Evolutionary conservation across 2,113 vertebrate genomes (phyloP).

Genomic region (Gobio gobio): DNA sequence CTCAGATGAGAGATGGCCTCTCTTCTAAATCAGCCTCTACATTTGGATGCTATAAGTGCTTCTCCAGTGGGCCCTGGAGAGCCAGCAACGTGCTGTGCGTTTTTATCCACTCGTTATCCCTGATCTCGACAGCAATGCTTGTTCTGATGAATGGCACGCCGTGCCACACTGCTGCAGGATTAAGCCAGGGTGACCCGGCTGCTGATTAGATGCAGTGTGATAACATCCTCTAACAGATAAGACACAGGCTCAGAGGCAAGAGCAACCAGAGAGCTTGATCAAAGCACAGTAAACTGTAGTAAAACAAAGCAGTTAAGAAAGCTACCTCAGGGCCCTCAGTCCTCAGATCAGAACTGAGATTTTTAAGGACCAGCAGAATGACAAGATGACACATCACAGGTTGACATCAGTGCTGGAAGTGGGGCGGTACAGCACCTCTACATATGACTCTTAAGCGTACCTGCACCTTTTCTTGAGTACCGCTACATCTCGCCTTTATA

Average conservation of each 20-base stretch:
- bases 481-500: too few relatives aligned
- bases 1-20: constrained; percentile 41
- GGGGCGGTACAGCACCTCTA: too few relatives aligned
- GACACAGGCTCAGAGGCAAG: constrained; percentile 12
- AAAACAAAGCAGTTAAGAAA: constrained; percentile 30
- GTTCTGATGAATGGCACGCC: constrained; percentile 52
- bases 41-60: constrained; percentile 48
- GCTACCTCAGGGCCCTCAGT: not conserved
- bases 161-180: constrained; percentile 39
- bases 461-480: too few relatives aligned
- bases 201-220: constrained; percentile 56
- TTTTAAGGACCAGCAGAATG: not conserved
- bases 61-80: constrained; percentile 45
- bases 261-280: constrained; percentile 24
- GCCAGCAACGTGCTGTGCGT: constrained; percentile 35
- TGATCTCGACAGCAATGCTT: constrained; percentile 54
- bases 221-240: constrained; percentile 53
- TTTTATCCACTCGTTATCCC: constrained; percentile 58
- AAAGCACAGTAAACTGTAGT: constrained; percentile 2
- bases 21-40: constrained; percentile 38
- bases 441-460: too few relatives aligned
- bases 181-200: constrained; percentile 52
- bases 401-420: not conserved
- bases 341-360: not conserved
- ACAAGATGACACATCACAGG: not conserved